These are phyloP conservation scores for Alcis repandata DNA, from an alignment of 2,888 invertebrate species.

Conservation along the genomic window DNA sequence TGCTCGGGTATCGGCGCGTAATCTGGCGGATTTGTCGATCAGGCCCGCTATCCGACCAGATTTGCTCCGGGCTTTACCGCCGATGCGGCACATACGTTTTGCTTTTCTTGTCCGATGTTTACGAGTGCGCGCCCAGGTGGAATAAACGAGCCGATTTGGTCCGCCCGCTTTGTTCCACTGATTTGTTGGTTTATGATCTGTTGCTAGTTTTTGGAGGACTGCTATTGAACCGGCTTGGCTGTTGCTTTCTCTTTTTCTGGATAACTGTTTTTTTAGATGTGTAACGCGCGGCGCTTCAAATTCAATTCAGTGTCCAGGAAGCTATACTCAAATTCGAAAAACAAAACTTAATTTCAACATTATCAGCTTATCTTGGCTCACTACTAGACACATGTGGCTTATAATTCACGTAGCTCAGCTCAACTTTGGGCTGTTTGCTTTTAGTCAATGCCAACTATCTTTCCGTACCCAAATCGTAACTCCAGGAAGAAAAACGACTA, in stretches of 20 bases:
- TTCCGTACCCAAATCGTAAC: too few species aligned
- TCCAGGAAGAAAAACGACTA: too few species aligned
- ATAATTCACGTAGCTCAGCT: too few species aligned
- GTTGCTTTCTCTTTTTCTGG: not conserved
- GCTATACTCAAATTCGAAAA: too few species aligned
- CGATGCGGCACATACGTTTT: slow-evolving; percentile 82
- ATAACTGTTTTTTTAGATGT: not conserved
- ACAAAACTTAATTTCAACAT: too few species aligned
- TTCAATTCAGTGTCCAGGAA: not conserved
- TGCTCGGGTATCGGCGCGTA: slow-evolving; percentile 85
- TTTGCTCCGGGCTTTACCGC: slow-evolving; percentile 82
- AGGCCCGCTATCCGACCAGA: slow-evolving; percentile 83
- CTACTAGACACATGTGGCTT: too few species aligned
- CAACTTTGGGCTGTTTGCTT: too few species aligned
- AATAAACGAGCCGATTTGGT: slow-evolving; percentile 52
- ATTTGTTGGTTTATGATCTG: slow-evolving; percentile 49
- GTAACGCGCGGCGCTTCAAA: not conserved
- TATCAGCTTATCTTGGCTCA: too few species aligned
- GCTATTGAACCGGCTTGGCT: slow-evolving; percentile 26
- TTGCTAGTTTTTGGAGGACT: slow-evolving; percentile 32
- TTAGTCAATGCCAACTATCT: too few species aligned
- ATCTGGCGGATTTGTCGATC: slow-evolving; percentile 87
- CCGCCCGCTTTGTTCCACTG: slow-evolving; percentile 59
- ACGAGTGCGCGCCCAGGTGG: slow-evolving; percentile 75
- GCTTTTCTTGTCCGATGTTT: slow-evolving; percentile 82